These are phyloP conservation scores for Tromatobia lineatoria DNA, from an alignment of 2,888 invertebrate genomes.

Conservation along the genomic window DNA sequence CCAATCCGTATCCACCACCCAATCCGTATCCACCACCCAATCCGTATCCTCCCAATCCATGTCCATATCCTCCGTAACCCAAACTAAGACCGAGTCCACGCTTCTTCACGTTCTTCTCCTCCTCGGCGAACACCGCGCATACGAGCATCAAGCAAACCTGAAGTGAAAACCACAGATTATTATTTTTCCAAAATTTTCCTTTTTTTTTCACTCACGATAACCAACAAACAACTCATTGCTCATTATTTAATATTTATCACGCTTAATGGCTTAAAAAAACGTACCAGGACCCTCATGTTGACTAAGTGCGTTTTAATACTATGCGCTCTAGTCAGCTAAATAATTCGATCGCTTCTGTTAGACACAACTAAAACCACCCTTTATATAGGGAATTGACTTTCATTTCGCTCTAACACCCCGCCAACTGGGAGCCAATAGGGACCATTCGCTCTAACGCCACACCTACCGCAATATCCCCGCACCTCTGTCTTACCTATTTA, in stretches of 20 bases:
- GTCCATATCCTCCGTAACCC: conserved; percentile 74
- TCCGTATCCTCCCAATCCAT: no score
- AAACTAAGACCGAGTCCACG: conserved; percentile 78
- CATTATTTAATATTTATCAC: background rate
- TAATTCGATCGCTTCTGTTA: conserved; percentile 79
- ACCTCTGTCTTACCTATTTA: conserved; percentile 74
- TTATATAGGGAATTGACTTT: conserved; percentile 85
- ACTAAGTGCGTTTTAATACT: conserved; percentile 72
- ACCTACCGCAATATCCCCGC: conserved; percentile 78
- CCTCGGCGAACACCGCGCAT: conserved; percentile 83
- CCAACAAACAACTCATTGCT: background rate
- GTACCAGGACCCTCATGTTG: conserved; percentile 84
- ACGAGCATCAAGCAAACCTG: conserved; percentile 86
- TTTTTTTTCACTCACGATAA: background rate
- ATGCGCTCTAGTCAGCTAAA: conserved; percentile 72
- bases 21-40: conserved; percentile 69
- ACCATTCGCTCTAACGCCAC: conserved; percentile 80
- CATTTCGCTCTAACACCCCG: conserved; percentile 83
- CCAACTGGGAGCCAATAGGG: conserved; percentile 79
- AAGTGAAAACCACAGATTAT: conserved; percentile 29
- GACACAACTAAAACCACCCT: conserved; percentile 82
- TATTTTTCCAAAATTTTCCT: background rate
- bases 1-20: conserved; percentile 58
- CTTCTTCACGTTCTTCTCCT: conserved; percentile 79
- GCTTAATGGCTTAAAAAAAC: conserved; percentile 64